Percentiles rank a stretch among this genome's conserved stretches.
phyloP scores from a whole-genome alignment of 2,113 vertebrate species.

The Sus scrofa region DNA sequence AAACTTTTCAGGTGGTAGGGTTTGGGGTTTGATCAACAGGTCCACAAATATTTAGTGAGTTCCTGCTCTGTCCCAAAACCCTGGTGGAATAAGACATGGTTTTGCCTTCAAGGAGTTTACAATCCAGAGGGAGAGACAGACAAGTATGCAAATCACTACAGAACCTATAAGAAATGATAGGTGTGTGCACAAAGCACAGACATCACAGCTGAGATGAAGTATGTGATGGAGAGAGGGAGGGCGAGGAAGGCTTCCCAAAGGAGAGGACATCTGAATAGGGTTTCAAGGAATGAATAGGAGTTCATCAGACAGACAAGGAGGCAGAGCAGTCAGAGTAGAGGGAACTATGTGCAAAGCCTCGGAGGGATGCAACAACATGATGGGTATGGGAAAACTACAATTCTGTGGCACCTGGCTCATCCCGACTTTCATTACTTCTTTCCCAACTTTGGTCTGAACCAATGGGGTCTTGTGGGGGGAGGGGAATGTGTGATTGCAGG shows the following conservation, averaged over 20 bases:
- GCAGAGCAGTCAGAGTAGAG: no score
- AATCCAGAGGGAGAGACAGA: neutral
- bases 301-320: neutral
- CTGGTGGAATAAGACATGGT: neutral
- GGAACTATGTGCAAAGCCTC: neutral
- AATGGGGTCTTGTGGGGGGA: neutral
- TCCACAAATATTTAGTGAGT: neutral
- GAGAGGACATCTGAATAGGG: neutral
- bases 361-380: neutral
- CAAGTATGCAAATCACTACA: accelerated
- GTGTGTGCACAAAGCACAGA: neutral
- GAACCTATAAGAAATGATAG: neutral
- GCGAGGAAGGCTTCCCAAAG: neutral
- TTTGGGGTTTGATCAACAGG: constrained; percentile 27
- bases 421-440: neutral
- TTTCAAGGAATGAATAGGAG: neutral
- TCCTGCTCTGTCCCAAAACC: neutral
- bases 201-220: neutral
- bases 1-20: neutral
- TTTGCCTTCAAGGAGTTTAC: neutral
- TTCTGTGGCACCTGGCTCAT: neutral
- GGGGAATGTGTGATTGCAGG: neutral
- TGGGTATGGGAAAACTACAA: neutral
- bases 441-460: neutral
- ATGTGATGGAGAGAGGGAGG: neutral